Percentiles rank a stretch among this genome's conserved stretches.
phyloP scores from a whole-genome alignment of 2,797 vertebrate genomes.

The Gadopsis marmoratus region DNA sequence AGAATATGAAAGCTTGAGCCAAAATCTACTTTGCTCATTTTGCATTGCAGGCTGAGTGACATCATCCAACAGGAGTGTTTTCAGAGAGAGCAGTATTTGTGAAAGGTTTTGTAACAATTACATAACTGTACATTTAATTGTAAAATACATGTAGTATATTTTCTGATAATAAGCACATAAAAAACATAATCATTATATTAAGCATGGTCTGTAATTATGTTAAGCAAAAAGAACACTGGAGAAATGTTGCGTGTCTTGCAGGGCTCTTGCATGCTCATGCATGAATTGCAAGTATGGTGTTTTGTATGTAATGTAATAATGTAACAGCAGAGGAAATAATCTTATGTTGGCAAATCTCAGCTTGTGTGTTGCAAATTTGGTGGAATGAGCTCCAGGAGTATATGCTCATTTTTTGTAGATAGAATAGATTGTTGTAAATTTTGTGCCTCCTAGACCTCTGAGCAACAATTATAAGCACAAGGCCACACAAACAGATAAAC shows the following conservation, averaged over 20 bases:
- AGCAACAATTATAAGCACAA: neutral
- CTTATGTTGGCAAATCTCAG: neutral
- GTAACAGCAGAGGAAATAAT: neutral
- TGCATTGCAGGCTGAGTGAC: neutral
- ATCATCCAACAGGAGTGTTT: neutral
- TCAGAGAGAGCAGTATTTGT: neutral
- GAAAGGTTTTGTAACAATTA: neutral
- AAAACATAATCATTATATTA: neutral
- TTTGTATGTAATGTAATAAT: too few species aligned
- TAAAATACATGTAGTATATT: constrained; percentile 1
- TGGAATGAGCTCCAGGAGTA: neutral
- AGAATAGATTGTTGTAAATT: neutral
- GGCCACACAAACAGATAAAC: neutral
- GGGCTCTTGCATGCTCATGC: too few species aligned
- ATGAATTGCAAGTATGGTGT: too few species aligned
- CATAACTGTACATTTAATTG: neutral
- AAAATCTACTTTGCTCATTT: neutral
- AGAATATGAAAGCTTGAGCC: constrained; percentile 1
- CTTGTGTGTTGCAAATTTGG: neutral
- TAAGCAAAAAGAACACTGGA: neutral
- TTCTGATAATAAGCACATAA: neutral
- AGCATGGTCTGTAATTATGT: neutral
- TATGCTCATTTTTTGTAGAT: neutral
- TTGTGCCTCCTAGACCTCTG: neutral
- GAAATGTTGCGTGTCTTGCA: neutral